These are phyloP conservation scores for Drosophila subquinaria DNA, from an alignment of 2,888 invertebrate species.

Conservation along the genomic window DNA sequence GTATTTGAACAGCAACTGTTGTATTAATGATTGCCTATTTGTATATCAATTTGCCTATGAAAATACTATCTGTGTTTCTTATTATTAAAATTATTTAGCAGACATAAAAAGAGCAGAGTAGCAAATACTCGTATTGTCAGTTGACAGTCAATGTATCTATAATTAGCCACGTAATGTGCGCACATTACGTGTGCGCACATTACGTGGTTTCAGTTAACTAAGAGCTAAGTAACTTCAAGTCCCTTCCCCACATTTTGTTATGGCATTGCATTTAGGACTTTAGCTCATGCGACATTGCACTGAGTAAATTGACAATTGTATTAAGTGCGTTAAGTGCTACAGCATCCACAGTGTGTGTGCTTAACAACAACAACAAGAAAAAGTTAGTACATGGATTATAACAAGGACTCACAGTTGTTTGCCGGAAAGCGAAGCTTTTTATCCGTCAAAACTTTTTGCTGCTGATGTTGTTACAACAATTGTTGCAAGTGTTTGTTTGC, in stretches of 20 bases:
- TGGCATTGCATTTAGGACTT: background rate
- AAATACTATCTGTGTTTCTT: background rate
- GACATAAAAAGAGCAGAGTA: background rate
- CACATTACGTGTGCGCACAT: slow-evolving; percentile 40
- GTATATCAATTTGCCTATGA: background rate
- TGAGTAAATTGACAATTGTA: slow-evolving; percentile 71
- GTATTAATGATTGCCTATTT: background rate
- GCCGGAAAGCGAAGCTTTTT: slow-evolving; percentile 37
- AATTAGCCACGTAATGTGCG: slow-evolving; percentile 39
- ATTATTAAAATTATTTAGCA: background rate
- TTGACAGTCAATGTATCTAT: slow-evolving; percentile 10
- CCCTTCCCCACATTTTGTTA: too few relatives aligned
- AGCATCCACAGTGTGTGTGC: slow-evolving; percentile 15
- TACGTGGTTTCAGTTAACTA: slow-evolving; percentile 29
- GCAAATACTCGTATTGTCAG: background rate
- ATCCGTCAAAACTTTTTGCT: slow-evolving; percentile 41
- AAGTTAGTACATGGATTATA: slow-evolving; percentile 42
- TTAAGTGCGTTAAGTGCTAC: slow-evolving; percentile 69
- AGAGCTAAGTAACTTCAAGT: slow-evolving; percentile 25
- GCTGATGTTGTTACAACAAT: slow-evolving; percentile 37
- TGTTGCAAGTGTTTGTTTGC: slow-evolving; percentile 38
- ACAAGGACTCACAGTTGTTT: slow-evolving; percentile 59
- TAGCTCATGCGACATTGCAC: slow-evolving; percentile 36
- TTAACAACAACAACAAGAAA: slow-evolving; percentile 33
- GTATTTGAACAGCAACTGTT: background rate